Percentiles rank a stretch among this genome's conserved stretches.
These are phyloP conservation scores for Crenichthys baileyi DNA, from an alignment of 2,797 vertebrate species.

Conservation along the genomic window DNA sequence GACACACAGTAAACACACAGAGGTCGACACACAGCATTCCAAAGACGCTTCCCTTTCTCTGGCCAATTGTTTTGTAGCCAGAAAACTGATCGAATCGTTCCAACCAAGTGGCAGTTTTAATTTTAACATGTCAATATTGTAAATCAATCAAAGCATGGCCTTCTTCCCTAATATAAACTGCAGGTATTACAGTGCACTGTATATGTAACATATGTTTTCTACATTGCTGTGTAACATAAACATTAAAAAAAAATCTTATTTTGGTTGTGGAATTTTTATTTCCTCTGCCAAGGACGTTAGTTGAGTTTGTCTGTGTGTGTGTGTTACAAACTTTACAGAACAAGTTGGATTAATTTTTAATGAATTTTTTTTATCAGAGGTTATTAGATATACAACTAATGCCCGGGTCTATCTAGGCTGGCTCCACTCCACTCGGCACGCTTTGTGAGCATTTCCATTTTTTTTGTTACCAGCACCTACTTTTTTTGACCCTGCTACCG, in stretches of 20 bases:
- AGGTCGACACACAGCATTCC: constrained; percentile 29
- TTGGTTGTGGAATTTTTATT: constrained; percentile 14
- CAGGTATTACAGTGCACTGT: constrained; percentile 26
- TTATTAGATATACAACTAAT: too few species aligned
- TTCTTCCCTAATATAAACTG: constrained; percentile 41
- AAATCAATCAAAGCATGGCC: constrained; percentile 45
- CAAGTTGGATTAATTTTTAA: too few species aligned
- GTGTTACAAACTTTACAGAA: too few species aligned
- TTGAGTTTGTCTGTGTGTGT: too few species aligned
- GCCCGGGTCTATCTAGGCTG: too few species aligned
- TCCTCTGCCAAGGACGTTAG: too few species aligned
- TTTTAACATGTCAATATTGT: constrained; percentile 36
- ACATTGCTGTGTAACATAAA: constrained; percentile 52
- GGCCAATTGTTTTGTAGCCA: constrained; percentile 24
- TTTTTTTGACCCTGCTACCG: too few species aligned
- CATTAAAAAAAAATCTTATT: constrained; percentile 44
- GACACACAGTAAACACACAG: constrained; percentile 8
- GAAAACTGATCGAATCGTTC: constrained; percentile 50
- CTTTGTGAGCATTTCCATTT: too few species aligned
- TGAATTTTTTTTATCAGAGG: too few species aligned
- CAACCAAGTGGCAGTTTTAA: constrained; percentile 45
- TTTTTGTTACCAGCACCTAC: too few species aligned
- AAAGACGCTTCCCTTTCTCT: constrained; percentile 35
- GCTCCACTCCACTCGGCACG: too few species aligned
- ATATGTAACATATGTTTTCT: constrained; percentile 51